phyloP scores from a whole-genome alignment of 2,888 invertebrate genomes.

The Noctuana brunneofusca region DNA sequence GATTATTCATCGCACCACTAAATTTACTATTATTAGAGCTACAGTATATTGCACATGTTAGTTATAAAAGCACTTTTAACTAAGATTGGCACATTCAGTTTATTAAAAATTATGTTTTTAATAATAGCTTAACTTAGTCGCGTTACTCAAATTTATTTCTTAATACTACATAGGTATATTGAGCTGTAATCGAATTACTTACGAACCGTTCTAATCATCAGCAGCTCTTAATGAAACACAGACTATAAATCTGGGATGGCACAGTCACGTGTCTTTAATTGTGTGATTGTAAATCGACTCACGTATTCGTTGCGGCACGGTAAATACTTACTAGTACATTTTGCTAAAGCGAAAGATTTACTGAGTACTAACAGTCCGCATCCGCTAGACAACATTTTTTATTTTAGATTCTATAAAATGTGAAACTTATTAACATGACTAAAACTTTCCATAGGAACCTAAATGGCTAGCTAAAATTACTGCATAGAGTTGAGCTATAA shows the following conservation, averaged over 20 bases:
- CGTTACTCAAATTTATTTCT: no score
- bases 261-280: slow-evolving; percentile 57
- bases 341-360: slow-evolving; percentile 42
- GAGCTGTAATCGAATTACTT: slow-evolving; percentile 7
- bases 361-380: slow-evolving; percentile 1
- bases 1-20: no score
- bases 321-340: slow-evolving; percentile 54
- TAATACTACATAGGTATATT: not conserved
- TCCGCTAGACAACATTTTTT: not conserved
- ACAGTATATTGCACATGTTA: no score
- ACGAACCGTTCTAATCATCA: slow-evolving; percentile 24
- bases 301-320: slow-evolving; percentile 54
- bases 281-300: slow-evolving; percentile 55
- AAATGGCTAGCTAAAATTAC: no score
- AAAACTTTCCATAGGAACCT: no score
- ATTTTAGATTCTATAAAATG: not conserved
- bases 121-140: no score
- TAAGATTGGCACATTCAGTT: no score
- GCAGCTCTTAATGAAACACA: slow-evolving; percentile 31
- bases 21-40: no score
- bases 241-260: slow-evolving; percentile 39
- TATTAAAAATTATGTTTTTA: no score
- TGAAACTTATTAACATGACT: no score
- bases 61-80: no score
- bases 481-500: no score